Evolutionary conservation across 2,797 vertebrate genomes (phyloP).

Genomic region (Sebastolobus altivelis): DNA sequence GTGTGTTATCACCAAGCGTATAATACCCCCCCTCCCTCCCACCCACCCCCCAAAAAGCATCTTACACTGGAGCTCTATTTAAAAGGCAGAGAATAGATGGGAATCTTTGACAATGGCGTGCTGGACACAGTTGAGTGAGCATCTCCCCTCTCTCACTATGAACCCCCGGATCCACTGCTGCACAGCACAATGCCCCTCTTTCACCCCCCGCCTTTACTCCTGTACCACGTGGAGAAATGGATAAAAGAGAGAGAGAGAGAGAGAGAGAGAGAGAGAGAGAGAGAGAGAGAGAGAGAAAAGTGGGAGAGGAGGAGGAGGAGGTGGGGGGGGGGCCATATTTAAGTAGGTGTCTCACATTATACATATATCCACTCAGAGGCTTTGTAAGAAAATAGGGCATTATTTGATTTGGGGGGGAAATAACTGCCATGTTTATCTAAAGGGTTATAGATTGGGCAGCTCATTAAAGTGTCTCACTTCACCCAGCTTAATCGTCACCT

Average conservation of each 20-base stretch:
- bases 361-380: conserved; percentile 53
- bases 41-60: conserved; percentile 61
- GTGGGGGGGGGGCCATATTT: conserved; percentile 68
- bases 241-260: conserved; percentile 79
- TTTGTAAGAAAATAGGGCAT: conserved; percentile 18
- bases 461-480: background rate
- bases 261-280: conserved; percentile 27
- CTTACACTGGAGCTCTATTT: conserved; percentile 88
- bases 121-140: conserved; percentile 91
- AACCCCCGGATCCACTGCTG: conserved; percentile 86
- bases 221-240: conserved; percentile 88
- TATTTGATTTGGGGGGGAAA: conserved; percentile 35
- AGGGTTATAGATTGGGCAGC: background rate
- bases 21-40: conserved; percentile 36
- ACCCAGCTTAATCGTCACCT: conserved; percentile 5
- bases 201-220: conserved; percentile 86
- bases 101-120: conserved; percentile 88
- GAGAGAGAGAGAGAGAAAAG: conserved; percentile 32
- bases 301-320: conserved; percentile 41
- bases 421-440: conserved; percentile 12
- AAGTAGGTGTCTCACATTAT: conserved; percentile 84
- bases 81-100: conserved; percentile 89
- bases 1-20: conserved; percentile 70
- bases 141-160: conserved; percentile 86
- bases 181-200: conserved; percentile 86